These are phyloP conservation scores for Venustaconcha ellipsiformis DNA, from an alignment of 1,140 invertebrate species.

Conservation along the genomic window DNA sequence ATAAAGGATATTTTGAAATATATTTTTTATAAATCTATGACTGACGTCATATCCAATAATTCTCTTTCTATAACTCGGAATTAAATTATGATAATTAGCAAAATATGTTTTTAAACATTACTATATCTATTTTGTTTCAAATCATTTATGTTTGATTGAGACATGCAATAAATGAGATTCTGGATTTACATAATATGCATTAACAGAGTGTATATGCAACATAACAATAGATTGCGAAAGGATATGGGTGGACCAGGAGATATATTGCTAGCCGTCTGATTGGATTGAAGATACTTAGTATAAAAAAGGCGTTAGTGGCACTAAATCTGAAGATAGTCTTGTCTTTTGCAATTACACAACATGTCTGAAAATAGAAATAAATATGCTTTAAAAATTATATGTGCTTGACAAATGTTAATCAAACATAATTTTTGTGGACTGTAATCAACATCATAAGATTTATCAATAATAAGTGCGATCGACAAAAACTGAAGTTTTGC, in stretches of 20 bases:
- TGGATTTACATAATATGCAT: neutral
- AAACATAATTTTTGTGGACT: conserved; percentile 89
- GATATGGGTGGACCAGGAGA: conserved; percentile 93
- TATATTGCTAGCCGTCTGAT: conserved; percentile 97
- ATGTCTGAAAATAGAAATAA: conserved; percentile 93
- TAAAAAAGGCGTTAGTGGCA: conserved; percentile 94
- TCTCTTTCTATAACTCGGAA: no score
- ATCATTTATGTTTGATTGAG: neutral
- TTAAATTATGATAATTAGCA: no score
- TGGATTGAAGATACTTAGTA: conserved; percentile 97
- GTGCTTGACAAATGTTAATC: conserved; percentile 91
- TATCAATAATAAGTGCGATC: neutral
- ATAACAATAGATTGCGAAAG: conserved; percentile 44
- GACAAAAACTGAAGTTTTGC: neutral
- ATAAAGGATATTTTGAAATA: no score
- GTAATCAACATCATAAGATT: neutral
- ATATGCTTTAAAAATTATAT: conserved; percentile 99
- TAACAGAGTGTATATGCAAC: neutral
- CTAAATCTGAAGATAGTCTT: conserved; percentile 99
- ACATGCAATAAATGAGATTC: neutral
- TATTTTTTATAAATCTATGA: no score
- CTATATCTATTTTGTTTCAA: neutral
- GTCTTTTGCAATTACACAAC: conserved; percentile 98
- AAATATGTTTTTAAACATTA: neutral
- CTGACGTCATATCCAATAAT: no score